phyloP scores from a whole-genome alignment of 1,140 invertebrate genomes.

The Cherax destructor region DNA sequence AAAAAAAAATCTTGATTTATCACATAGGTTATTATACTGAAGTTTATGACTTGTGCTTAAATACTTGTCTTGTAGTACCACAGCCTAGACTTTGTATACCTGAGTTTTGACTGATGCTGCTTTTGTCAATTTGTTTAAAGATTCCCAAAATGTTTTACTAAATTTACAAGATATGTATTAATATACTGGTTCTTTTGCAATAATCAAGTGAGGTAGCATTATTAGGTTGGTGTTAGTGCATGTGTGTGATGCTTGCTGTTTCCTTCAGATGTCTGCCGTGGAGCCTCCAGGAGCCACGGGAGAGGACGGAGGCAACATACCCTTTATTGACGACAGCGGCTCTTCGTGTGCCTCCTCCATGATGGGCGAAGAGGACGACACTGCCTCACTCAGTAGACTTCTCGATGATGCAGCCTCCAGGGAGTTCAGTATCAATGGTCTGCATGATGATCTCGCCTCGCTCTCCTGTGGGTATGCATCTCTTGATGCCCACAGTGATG shows the following conservation, averaged over 20 bases:
- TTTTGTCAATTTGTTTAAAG: too few species aligned
- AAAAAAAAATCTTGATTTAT: too few species aligned
- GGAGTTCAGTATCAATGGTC: conserved; percentile 70
- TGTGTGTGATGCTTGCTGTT: conserved; percentile 23
- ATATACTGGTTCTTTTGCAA: neutral
- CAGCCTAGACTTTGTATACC: too few species aligned
- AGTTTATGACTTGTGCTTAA: too few species aligned
- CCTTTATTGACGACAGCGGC: conserved; percentile 69
- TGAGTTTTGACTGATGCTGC: too few species aligned
- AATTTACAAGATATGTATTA: neutral
- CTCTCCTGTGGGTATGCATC: conserved; percentile 70
- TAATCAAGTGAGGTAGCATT: neutral
- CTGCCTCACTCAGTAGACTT: conserved; percentile 66
- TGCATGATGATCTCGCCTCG: conserved; percentile 69
- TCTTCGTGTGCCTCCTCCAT: conserved; percentile 70
- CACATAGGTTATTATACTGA: too few species aligned
- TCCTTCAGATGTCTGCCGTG: conserved; percentile 35
- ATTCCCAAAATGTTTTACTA: neutral
- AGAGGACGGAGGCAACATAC: conserved; percentile 51
- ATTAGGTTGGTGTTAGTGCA: conserved; percentile 14
- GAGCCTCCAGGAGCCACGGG: conserved; percentile 24
- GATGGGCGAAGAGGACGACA: conserved; percentile 61
- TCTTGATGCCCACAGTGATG: conserved; percentile 63
- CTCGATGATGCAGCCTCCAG: conserved; percentile 70
- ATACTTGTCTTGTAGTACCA: too few species aligned